phyloP scores from a whole-genome alignment of 2,113 vertebrate genomes.

The Antechinus stuartii region DNA sequence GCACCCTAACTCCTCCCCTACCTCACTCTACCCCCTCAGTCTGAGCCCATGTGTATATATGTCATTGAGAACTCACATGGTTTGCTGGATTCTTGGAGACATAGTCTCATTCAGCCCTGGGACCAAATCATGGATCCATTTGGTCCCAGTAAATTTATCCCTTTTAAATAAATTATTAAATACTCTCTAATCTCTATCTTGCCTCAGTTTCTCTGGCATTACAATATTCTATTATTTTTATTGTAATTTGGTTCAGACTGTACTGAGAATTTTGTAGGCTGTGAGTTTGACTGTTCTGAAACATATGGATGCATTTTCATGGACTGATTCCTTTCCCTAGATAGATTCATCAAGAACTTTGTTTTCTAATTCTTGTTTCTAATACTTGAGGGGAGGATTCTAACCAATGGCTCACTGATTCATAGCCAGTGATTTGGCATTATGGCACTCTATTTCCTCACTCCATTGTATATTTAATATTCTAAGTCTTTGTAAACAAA shows the following conservation, averaged over 20 bases:
- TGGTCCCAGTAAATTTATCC: too few species aligned
- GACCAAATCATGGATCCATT: too few species aligned
- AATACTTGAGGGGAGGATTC: background rate
- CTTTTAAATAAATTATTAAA: too few species aligned
- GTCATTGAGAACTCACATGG: too few species aligned
- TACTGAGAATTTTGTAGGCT: background rate
- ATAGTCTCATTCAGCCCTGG: too few species aligned
- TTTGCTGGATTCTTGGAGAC: too few species aligned
- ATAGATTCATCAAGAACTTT: constrained; percentile 27
- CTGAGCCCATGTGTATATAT: too few species aligned
- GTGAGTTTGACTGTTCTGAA: background rate
- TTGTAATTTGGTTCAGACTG: background rate
- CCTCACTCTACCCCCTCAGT: too few species aligned
- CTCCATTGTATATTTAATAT: constrained; percentile 8
- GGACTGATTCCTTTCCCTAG: background rate
- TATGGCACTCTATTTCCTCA: background rate
- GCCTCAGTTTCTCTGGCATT: too few species aligned
- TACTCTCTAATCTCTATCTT: too few species aligned
- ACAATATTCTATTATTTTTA: background rate
- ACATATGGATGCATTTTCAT: background rate
- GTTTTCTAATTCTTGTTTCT: constrained; percentile 37
- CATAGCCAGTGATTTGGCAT: background rate
- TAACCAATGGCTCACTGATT: background rate
- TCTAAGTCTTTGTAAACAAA: background rate
- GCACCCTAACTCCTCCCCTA: too few species aligned